Percentiles rank a stretch among this genome's conserved stretches.
Evolutionary conservation across 1,140 invertebrate genomes (phyloP).

Genomic region (Colletes latitarsis): DNA sequence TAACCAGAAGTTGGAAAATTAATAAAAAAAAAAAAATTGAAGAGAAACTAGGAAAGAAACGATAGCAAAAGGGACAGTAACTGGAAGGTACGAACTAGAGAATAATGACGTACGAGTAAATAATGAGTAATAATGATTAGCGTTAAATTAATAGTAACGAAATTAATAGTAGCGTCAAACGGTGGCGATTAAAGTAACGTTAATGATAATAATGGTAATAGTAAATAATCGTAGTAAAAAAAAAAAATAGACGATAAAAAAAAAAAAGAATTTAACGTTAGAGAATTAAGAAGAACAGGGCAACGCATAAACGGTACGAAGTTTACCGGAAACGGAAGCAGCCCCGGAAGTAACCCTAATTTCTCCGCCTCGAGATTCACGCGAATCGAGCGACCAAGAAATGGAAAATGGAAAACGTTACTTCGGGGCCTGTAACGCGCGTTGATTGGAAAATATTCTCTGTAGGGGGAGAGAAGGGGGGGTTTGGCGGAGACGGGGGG

Average conservation of each 20-base stretch:
- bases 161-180: slow-evolving; percentile 21
- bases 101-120: slow-evolving; percentile 46
- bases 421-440: slow-evolving; percentile 34
- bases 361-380: no score
- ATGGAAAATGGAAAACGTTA: not conserved
- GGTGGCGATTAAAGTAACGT: slow-evolving; percentile 46
- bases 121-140: slow-evolving; percentile 59
- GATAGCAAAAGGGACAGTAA: slow-evolving; percentile 31
- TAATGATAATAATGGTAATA: slow-evolving; percentile 16
- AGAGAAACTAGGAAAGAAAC: no score
- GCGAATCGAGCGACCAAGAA: no score
- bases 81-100: slow-evolving; percentile 37
- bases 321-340: slow-evolving; percentile 41
- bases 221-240: slow-evolving; percentile 16
- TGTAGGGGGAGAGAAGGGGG: not conserved
- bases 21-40: slow-evolving; percentile 18
- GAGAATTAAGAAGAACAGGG: slow-evolving; percentile 47
- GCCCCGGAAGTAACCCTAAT: no score
- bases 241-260: slow-evolving; percentile 25
- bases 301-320: slow-evolving; percentile 36
- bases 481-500: no score
- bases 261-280: not conserved
- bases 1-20: not conserved
- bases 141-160: slow-evolving; percentile 50
- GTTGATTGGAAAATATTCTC: slow-evolving; percentile 32